Conservation (phyloP, 1,140 invertebrate species). For the Coelopa frigida region DNA sequence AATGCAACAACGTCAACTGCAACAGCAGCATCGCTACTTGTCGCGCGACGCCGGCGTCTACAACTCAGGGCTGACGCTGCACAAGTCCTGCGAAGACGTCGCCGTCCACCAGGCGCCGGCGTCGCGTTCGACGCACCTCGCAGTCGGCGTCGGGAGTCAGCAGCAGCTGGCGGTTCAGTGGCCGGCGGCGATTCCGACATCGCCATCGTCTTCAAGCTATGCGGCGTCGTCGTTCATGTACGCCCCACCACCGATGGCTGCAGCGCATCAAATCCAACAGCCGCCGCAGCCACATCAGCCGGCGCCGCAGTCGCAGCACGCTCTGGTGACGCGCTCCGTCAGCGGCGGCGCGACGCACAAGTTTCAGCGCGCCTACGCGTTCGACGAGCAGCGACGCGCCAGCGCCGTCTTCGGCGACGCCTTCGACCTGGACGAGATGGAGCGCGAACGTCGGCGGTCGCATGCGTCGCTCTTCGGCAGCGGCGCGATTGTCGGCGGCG, state of each 20-base stretch:
- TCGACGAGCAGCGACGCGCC: slow-evolving; percentile 30
- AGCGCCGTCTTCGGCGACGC: slow-evolving; percentile 22
- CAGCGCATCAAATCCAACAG: no score
- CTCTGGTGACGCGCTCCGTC: slow-evolving; percentile 10
- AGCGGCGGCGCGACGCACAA: slow-evolving; percentile 18
- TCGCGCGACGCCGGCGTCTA: slow-evolving; percentile 13
- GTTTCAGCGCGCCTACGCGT: slow-evolving; percentile 34
- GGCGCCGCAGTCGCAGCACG: slow-evolving; percentile 6
- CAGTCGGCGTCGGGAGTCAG: neutral
- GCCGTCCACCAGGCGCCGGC: neutral
- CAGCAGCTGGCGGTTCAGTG: slow-evolving; percentile 26
- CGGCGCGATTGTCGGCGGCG: neutral
- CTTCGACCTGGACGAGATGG: slow-evolving; percentile 41
- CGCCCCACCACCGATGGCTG: neutral
- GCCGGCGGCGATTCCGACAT: slow-evolving; percentile 39
- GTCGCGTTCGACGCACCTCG: neutral
- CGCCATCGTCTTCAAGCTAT: slow-evolving; percentile 29
- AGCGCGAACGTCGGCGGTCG: slow-evolving; percentile 36
- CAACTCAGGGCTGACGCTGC: slow-evolving; percentile 6
- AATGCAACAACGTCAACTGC: slow-evolving; percentile 19
- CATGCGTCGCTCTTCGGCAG: slow-evolving; percentile 38
- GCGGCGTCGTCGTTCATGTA: slow-evolving; percentile 7
- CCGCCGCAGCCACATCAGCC: slow-evolving; percentile 15
- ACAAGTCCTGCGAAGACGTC: slow-evolving; percentile 20
- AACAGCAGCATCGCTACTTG: slow-evolving; percentile 18